Conservation (phyloP, 2,797 vertebrate species). For the Forpus xanthops region DNA sequence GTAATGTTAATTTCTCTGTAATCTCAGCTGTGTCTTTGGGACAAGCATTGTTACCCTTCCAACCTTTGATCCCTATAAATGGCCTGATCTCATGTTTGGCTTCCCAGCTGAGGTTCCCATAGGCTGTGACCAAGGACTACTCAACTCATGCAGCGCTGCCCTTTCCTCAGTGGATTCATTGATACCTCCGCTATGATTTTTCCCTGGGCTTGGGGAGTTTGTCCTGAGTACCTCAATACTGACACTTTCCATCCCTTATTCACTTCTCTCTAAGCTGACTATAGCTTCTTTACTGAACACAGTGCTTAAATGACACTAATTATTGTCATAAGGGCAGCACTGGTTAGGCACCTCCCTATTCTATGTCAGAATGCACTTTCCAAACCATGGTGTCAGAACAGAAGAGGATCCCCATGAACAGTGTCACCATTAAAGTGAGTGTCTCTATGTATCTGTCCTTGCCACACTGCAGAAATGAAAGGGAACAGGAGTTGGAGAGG, state of each 20-base stretch:
- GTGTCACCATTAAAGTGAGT: no score
- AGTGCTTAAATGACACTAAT: neutral
- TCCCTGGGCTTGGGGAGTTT: neutral
- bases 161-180: neutral
- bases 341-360: neutral
- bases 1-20: neutral
- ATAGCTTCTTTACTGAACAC: neutral
- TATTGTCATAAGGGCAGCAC: neutral
- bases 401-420: rapidly evolving
- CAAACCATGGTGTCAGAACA: neutral
- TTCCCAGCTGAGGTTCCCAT: neutral
- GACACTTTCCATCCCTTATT: neutral
- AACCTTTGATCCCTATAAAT: neutral
- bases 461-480: neutral
- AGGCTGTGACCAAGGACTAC: neutral
- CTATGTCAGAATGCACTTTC: neutral
- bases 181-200: neutral
- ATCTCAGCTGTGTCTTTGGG: neutral
- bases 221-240: neutral
- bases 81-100: neutral
- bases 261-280: neutral
- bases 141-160: rapidly evolving
- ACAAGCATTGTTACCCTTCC: neutral
- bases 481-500: neutral
- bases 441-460: neutral